phyloP scores from a whole-genome alignment of 2,888 invertebrate genomes.

The Chelonus formosanus region DNA sequence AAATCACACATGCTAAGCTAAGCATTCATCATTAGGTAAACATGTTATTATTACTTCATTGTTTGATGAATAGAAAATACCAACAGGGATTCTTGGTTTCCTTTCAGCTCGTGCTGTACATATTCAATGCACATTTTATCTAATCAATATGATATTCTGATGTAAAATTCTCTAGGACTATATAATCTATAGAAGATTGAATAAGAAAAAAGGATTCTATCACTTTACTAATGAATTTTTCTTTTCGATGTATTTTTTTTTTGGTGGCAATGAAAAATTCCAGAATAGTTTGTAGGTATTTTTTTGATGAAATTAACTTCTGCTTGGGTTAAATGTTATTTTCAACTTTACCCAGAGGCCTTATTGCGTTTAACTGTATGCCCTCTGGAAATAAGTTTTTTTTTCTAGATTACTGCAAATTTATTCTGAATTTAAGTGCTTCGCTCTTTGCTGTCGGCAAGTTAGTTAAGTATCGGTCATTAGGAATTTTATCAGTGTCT shows the following conservation, averaged over 20 bases:
- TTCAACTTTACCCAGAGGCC: conserved; percentile 1
- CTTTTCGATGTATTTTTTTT: background rate
- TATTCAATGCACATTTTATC: conserved; percentile 14
- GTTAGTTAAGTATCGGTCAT: conserved; percentile 16
- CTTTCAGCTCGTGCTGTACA: background rate
- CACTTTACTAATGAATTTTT: background rate
- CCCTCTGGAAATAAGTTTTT: background rate
- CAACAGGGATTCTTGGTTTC: conserved; percentile 21
- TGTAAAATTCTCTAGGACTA: background rate
- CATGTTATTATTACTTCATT: conserved; percentile 19
- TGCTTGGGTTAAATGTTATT: background rate
- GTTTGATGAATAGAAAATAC: conserved; percentile 38
- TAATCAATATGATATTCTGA: conserved; percentile 19
- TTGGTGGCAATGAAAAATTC: too few species aligned
- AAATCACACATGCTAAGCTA: conserved; percentile 4
- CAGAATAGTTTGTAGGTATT: too few species aligned
- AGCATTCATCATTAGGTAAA: background rate
- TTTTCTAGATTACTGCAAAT: conserved; percentile 16
- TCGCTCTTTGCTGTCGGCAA: conserved; percentile 13
- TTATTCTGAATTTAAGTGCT: conserved; percentile 20
- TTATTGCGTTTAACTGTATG: background rate
- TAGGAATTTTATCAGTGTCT: conserved; percentile 24
- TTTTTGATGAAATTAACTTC: too few species aligned
- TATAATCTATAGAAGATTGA: too few species aligned
- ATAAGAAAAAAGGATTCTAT: background rate